Percentiles rank a stretch among this genome's conserved stretches.
Conservation (phyloP, 2,797 vertebrate genomes). For the Naso thynnoides region DNA sequence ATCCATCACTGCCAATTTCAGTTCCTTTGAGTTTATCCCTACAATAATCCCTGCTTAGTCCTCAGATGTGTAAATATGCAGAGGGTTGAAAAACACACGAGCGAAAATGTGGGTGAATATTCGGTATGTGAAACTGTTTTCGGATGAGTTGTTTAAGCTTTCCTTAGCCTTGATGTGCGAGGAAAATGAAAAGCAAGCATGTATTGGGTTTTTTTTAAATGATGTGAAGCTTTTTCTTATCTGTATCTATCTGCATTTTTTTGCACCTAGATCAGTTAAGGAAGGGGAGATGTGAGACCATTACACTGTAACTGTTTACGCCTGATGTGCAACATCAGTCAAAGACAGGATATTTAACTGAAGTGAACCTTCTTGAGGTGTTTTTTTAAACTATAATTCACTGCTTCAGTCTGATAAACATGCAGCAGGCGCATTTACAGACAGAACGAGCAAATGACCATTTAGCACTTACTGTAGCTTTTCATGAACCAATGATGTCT, state of each 20-base stretch:
- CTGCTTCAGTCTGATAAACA: conserved; percentile 56
- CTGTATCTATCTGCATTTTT: conserved; percentile 45
- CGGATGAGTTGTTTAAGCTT: conserved; percentile 25
- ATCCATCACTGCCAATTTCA: conserved; percentile 52
- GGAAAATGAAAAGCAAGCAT: conserved; percentile 42
- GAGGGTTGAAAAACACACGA: conserved; percentile 38
- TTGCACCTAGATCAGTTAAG: conserved; percentile 40
- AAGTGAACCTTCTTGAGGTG: conserved; percentile 33
- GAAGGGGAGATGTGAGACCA: conserved; percentile 64
- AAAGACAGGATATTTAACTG: conserved; percentile 45
- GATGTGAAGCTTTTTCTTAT: conserved; percentile 53
- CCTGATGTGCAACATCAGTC: conserved; percentile 55
- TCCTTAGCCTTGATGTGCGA: conserved; percentile 28
- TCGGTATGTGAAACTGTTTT: conserved; percentile 38
- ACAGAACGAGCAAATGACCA: conserved; percentile 27
- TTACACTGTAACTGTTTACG: conserved; percentile 74
- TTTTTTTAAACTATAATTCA: conserved; percentile 34
- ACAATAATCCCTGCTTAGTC: conserved; percentile 33
- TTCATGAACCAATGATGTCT: conserved; percentile 29
- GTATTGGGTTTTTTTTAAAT: conserved; percentile 20
- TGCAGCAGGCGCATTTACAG: conserved; percentile 31
- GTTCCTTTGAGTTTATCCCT: conserved; percentile 25
- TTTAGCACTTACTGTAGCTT: conserved; percentile 42
- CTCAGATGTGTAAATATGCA: conserved; percentile 50
- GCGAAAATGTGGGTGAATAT: conserved; percentile 32